Percentiles rank a stretch among this genome's conserved stretches.
phyloP scores from a whole-genome alignment of 2,888 invertebrate species.

The Chloroclystis v-ata region DNA sequence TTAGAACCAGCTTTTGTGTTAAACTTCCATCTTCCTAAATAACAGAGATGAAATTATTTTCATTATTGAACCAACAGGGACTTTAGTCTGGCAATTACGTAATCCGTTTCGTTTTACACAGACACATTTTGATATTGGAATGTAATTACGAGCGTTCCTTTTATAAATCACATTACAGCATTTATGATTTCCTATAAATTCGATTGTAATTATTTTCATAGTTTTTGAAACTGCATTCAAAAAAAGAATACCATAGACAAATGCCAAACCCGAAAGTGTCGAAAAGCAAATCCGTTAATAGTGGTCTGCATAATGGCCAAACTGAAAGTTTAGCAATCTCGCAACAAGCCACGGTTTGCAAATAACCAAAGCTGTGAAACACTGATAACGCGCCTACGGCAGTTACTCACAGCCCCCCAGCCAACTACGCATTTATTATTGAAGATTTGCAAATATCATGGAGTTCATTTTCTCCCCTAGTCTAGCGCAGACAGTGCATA shows the following conservation, averaged over 20 bases:
- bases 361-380: constrained; percentile 42
- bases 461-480: constrained; percentile 49
- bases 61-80: background rate
- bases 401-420: constrained; percentile 38
- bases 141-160: too few species aligned
- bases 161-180: too few species aligned
- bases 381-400: constrained; percentile 48
- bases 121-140: too few species aligned
- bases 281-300: too few species aligned
- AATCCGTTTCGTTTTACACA: too few species aligned
- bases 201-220: too few species aligned
- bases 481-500: constrained; percentile 31
- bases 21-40: constrained; percentile 12
- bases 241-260: too few species aligned
- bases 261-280: too few species aligned
- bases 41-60: background rate
- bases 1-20: constrained; percentile 19
- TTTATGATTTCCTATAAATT: too few species aligned
- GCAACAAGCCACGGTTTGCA: constrained; percentile 17
- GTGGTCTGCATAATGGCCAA: background rate
- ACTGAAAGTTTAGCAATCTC: constrained; percentile 3
- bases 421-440: constrained; percentile 60
- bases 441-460: constrained; percentile 62
- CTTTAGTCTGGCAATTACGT: too few species aligned
- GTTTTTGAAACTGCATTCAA: too few species aligned